Conservation (phyloP, 2,113 vertebrate species). For the Glaucidium brasilianum region DNA sequence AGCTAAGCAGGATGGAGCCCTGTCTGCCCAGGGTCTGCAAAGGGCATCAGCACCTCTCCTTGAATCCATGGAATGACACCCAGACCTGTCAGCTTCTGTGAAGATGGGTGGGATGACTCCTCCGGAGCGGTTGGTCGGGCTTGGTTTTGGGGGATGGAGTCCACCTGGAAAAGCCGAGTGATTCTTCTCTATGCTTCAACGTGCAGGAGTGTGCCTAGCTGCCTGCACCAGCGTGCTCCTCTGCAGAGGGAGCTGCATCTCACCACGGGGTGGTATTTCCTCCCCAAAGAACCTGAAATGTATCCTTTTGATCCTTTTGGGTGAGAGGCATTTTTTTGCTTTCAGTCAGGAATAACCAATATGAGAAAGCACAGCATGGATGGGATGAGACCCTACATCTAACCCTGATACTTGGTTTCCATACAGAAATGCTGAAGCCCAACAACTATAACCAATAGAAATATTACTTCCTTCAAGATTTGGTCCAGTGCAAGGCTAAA, state of each 20-base stretch:
- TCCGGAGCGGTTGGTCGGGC: accelerated
- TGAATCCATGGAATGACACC: accelerated
- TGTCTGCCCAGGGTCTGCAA: not conserved
- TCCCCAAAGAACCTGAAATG: not conserved
- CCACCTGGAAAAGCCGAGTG: not conserved
- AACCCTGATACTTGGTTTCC: not conserved
- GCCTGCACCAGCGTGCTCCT: accelerated
- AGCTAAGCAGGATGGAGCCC: not conserved
- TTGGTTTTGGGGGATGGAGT: not conserved
- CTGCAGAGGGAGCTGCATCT: not conserved
- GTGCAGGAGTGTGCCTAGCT: accelerated
- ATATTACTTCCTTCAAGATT: not conserved
- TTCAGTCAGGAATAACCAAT: not conserved
- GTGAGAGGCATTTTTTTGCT: not conserved
- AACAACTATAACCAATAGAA: not conserved
- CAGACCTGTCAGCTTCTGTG: accelerated
- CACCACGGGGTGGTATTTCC: accelerated
- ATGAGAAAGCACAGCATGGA: not conserved
- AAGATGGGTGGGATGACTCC: not conserved
- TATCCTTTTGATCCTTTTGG: not conserved
- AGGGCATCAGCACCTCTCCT: not conserved
- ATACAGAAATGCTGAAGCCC: not conserved
- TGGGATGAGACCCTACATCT: not conserved
- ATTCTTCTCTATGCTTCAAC: accelerated
- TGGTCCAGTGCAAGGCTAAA: not conserved